Conservation (phyloP, 2,113 vertebrate species). For the Halichoerus grypus region DNA sequence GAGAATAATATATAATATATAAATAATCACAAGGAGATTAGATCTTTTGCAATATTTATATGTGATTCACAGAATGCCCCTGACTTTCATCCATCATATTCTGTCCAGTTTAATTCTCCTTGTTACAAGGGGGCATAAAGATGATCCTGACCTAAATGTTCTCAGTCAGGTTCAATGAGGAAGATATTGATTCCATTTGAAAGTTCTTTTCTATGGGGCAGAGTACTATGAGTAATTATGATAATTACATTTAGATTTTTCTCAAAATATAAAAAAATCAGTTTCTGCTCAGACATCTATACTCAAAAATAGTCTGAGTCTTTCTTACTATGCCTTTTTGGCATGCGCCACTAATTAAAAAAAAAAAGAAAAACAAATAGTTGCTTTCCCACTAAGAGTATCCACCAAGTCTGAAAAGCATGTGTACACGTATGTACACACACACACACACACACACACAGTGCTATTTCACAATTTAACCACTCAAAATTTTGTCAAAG, state of each 20-base stretch:
- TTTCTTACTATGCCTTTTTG: constrained; percentile 32
- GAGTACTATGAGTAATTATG: neutral
- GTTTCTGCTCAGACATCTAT: constrained; percentile 51
- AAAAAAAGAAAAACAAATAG: neutral
- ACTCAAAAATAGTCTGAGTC: neutral
- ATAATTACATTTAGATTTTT: constrained; percentile 54
- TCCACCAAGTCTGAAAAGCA: neutral
- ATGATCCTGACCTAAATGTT: neutral
- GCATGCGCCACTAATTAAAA: neutral
- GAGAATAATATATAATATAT: neutral
- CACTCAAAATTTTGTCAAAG: neutral
- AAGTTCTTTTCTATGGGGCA: constrained; percentile 3
- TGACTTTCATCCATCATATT: neutral
- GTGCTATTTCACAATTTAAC: neutral
- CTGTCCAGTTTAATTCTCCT: neutral
- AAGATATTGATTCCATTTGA: neutral
- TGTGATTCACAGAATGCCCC: neutral
- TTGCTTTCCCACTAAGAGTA: neutral
- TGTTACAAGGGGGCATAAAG: neutral
- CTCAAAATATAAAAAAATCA: constrained; percentile 7
- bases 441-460: neutral
- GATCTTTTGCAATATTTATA: constrained; percentile 3
- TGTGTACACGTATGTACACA: neutral
- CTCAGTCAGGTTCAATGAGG: neutral
- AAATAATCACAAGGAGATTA: constrained; percentile 27